phyloP scores from a whole-genome alignment of 1,140 invertebrate genomes.

The Ceratina japonica region DNA sequence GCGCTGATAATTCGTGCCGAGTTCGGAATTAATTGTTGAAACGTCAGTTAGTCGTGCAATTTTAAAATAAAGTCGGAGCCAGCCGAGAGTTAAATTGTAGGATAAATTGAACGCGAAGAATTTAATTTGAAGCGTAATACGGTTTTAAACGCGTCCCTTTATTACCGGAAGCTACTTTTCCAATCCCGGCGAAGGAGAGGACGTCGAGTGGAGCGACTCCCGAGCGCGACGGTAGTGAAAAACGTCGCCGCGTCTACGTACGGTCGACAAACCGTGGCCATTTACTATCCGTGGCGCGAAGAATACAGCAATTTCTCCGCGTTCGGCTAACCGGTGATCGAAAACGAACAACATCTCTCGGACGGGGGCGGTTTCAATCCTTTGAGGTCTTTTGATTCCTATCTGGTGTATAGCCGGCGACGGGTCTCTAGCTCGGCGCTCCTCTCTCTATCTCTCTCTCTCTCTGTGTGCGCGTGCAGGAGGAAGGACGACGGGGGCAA shows the following conservation, averaged over 20 bases:
- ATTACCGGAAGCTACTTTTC: too few relatives aligned
- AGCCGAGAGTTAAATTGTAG: too few relatives aligned
- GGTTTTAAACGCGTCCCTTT: too few relatives aligned
- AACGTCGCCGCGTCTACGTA: neutral
- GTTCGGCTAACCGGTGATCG: constrained; percentile 40
- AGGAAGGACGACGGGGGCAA: constrained; percentile 29
- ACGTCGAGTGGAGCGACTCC: too few relatives aligned
- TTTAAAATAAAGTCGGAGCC: too few relatives aligned
- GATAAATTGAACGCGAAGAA: too few relatives aligned
- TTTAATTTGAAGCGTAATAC: too few relatives aligned
- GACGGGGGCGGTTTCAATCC: constrained; percentile 35
- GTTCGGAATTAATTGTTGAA: too few relatives aligned
- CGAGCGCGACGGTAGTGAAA: neutral
- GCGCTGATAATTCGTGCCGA: too few relatives aligned
- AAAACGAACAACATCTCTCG: constrained; percentile 13
- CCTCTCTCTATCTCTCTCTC: too few relatives aligned
- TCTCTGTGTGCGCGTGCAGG: constrained; percentile 9
- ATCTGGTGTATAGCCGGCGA: constrained; percentile 14
- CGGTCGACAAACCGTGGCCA: constrained; percentile 9
- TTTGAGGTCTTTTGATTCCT: constrained; percentile 40
- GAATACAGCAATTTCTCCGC: constrained; percentile 37
- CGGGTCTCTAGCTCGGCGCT: neutral
- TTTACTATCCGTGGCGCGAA: constrained; percentile 28
- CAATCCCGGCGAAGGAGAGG: too few relatives aligned
- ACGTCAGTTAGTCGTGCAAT: too few relatives aligned